Evolutionary conservation across 2,888 invertebrate species (phyloP).

Genomic region (Scaptomyza flava): DNA sequence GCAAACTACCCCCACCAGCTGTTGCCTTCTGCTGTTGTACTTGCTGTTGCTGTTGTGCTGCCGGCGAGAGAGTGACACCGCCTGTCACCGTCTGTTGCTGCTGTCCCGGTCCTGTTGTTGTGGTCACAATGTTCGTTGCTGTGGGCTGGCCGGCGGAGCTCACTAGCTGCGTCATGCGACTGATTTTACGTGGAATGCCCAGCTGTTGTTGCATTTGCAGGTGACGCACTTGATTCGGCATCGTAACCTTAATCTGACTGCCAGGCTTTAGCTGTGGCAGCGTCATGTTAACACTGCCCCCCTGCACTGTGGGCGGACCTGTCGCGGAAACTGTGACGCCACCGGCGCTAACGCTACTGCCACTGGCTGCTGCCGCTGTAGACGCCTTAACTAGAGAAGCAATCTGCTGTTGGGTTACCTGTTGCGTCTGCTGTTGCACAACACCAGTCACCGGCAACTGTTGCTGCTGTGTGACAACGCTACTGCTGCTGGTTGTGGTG

Average conservation of each 20-base stretch:
- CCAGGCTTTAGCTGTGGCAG: slow-evolving; percentile 84
- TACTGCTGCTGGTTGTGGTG: slow-evolving; percentile 54
- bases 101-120: slow-evolving; percentile 47
- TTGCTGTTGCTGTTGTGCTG: slow-evolving; percentile 56
- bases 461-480: slow-evolving; percentile 51
- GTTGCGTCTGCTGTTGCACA: slow-evolving; percentile 84
- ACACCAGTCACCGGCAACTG: slow-evolving; percentile 78
- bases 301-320: slow-evolving; percentile 65
- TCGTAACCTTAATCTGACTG: slow-evolving; percentile 85
- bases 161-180: slow-evolving; percentile 87
- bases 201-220: slow-evolving; percentile 87
- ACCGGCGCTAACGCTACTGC: slow-evolving; percentile 68
- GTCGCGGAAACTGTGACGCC: slow-evolving; percentile 81
- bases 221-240: slow-evolving; percentile 88
- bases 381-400: slow-evolving; percentile 83
- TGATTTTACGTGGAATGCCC: slow-evolving; percentile 86
- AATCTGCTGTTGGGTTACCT: slow-evolving; percentile 82
- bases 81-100: slow-evolving; percentile 60
- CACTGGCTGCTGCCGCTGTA: slow-evolving; percentile 81
- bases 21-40: slow-evolving; percentile 76
- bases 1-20: slow-evolving; percentile 85
- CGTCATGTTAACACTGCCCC: slow-evolving; percentile 83
- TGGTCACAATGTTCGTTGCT: slow-evolving; percentile 65
- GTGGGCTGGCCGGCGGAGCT: slow-evolving; percentile 72
- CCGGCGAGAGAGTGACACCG: slow-evolving; percentile 55